Evolutionary conservation across 2,797 vertebrate species (phyloP).

Genomic region (Microtus obscurus): DNA sequence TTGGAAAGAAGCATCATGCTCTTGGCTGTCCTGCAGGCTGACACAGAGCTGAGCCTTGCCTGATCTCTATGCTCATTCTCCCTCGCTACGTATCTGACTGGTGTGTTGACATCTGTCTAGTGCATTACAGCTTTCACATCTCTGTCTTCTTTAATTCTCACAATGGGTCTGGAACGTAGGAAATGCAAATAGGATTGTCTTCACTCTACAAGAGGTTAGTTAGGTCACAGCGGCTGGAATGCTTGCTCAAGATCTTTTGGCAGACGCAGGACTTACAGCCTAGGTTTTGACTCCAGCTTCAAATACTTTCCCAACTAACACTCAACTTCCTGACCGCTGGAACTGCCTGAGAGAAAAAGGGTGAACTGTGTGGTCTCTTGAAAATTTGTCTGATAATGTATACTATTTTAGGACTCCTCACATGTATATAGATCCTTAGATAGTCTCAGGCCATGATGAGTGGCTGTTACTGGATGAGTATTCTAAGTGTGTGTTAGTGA

Average conservation of each 20-base stretch:
- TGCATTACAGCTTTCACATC: constrained; percentile 26
- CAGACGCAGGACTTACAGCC: not conserved
- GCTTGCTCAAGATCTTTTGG: constrained; percentile 36
- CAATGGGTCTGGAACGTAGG: constrained; percentile 2
- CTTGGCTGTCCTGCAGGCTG: constrained; percentile 23
- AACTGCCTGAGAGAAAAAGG: constrained; percentile 21
- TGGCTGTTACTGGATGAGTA: not conserved
- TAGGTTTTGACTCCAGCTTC: constrained; percentile 49
- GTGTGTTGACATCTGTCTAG: constrained; percentile 40
- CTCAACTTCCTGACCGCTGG: constrained; percentile 10
- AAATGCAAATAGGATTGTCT: constrained; percentile 39
- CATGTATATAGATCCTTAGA: constrained; percentile 43
- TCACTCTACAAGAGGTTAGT: constrained; percentile 23
- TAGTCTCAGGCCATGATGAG: constrained; percentile 12
- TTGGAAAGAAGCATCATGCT: constrained; percentile 42
- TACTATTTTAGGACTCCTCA: constrained; percentile 11
- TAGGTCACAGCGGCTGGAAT: constrained; percentile 41
- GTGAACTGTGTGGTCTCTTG: constrained; percentile 17
- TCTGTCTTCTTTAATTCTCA: constrained; percentile 64
- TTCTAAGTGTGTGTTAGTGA: not conserved
- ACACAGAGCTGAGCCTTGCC: constrained; percentile 21
- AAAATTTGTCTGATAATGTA: constrained; percentile 47
- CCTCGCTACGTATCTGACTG: constrained; percentile 49
- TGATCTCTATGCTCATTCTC: constrained; percentile 24
- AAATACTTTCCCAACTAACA: constrained; percentile 54